Percentiles rank a stretch among this genome's conserved stretches.
These are phyloP conservation scores for Distichodus sexfasciatus DNA, from an alignment of 2,797 vertebrate genomes.

Conservation along the genomic window DNA sequence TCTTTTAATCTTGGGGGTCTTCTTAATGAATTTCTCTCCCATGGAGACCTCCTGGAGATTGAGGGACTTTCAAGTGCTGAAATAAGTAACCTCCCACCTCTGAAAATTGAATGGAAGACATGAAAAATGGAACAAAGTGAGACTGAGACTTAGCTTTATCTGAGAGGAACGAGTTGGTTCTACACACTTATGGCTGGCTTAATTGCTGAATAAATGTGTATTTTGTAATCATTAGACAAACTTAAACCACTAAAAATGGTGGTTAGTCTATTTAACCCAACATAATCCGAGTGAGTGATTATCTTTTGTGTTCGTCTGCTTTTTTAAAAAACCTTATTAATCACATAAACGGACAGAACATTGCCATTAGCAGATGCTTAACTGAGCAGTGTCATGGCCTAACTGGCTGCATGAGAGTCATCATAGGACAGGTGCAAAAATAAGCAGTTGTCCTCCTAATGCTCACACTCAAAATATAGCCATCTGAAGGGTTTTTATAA, in stretches of 20 bases:
- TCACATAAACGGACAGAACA: no score
- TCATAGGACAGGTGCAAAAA: not conserved
- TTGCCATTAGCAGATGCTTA: not conserved
- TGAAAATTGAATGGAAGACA: not conserved
- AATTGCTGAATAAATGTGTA: no score
- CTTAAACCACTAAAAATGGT: no score
- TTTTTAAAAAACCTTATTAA: no score
- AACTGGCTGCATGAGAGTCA: not conserved
- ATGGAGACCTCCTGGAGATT: not conserved
- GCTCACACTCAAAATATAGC: not conserved
- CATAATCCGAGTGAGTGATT: no score
- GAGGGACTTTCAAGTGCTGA: not conserved
- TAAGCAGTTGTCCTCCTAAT: not conserved
- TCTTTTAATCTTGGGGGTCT: not conserved
- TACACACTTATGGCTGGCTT: no score
- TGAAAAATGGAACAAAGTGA: no score
- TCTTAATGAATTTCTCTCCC: constrained; percentile 8
- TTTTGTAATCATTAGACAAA: no score
- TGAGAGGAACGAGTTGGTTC: no score
- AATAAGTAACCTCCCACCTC: not conserved
- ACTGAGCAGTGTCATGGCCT: not conserved
- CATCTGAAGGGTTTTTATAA: not conserved
- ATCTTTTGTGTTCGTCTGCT: no score
- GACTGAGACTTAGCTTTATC: no score
- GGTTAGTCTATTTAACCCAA: no score